Base-by-base conservation (phyloP, 2,797 vertebrate genomes). In the Takifugu rubripes region DNA sequence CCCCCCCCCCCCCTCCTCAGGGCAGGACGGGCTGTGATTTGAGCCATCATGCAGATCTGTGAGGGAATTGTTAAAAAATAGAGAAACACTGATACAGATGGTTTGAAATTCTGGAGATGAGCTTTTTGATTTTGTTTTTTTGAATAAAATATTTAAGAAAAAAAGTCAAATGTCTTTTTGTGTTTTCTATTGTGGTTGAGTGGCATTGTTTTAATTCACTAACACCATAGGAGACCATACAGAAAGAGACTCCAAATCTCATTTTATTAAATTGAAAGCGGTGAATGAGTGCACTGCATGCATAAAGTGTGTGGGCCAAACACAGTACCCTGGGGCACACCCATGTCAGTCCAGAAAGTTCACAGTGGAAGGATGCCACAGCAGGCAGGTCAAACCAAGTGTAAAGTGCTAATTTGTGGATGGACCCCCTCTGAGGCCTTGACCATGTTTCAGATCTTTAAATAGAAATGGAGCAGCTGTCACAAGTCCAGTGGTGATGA, bases 71-170 rank as follows among this genome's bases (percentile, higher is more conserved):
- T 68, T 74, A 44, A 50, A 46, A 56, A 25, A 26, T 27, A 60
- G 68, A 79, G 76, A 69, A 81, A 79, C 72, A 2, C 74, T 79
- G 88, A 82, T 89, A 72, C 86, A 91, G 90, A 90, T 91, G 91
- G 90, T 91, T 91, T 88, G 89, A 89, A 88, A 78, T 74, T 77
- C 63, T 78, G 77, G 65, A 82, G 57, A 83, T 80, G 64, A 84
- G 65, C 49, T 72, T 80, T 87, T 81, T 87, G 67, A 9, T 33
- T 33, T 33, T 9, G 59, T 84, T 87, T 89, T 79, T 91, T 87
- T 75, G 81, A 91, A 91, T 91, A 92, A 91, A 92, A 92, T 89
- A 85, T 90, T 85, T 84, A 87, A 88, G 66, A 87, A 87, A 84
- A 83, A 60, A 31, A 16, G 6, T n/a, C 8, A 7, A 25, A 0